Evolutionary conservation across 2,797 vertebrate species (phyloP).

Genomic region (Pyrocephalus nanus): DNA sequence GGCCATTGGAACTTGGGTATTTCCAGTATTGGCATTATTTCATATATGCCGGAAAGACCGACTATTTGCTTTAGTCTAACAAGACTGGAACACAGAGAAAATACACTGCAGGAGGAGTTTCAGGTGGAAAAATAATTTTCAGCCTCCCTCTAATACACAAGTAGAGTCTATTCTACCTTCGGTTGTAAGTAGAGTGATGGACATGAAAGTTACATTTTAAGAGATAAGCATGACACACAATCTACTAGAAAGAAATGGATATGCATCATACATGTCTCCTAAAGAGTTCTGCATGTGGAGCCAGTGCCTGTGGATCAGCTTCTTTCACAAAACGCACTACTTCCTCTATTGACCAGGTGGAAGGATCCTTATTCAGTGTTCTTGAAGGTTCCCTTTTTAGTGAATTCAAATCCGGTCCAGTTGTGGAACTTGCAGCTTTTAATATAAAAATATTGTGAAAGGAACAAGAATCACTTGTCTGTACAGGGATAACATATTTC

Average conservation of each 20-base stretch:
- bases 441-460: constrained; percentile 22
- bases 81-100: neutral
- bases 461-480: neutral
- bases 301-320: constrained; percentile 88
- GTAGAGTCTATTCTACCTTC: neutral
- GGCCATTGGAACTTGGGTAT: neutral
- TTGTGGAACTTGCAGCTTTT: constrained; percentile 90
- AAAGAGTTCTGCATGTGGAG: constrained; percentile 91
- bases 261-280: constrained; percentile 87
- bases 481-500: neutral
- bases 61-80: neutral
- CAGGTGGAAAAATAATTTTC: neutral
- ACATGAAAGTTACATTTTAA: neutral
- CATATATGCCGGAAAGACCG: neutral
- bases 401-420: constrained; percentile 84
- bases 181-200: neutral
- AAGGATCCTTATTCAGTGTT: constrained; percentile 79
- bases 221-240: neutral
- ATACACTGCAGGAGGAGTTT: neutral
- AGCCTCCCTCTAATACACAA: neutral
- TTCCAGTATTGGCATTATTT: neutral
- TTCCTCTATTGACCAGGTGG: constrained; percentile 93
- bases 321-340: constrained; percentile 93
- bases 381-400: constrained; percentile 82
- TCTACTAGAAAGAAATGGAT: constrained; percentile 10